Evolutionary conservation across 2,797 vertebrate species (phyloP).

Genomic region (Lemur catta): DNA sequence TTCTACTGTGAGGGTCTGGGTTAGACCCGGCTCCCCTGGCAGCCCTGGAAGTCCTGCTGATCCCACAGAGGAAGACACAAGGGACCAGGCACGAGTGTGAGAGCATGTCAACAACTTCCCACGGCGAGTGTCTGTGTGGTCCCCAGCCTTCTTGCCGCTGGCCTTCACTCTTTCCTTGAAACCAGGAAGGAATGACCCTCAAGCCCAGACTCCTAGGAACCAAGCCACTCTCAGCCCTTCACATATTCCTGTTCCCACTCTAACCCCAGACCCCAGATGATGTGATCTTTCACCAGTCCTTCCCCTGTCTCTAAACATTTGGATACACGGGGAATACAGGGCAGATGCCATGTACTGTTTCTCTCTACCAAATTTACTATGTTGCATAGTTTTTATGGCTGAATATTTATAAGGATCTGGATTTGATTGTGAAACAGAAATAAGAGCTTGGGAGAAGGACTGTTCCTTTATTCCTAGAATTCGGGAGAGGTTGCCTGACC

Average conservation of each 20-base stretch:
- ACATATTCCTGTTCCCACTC: neutral
- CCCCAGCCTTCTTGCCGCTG: neutral
- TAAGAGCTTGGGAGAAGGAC: neutral
- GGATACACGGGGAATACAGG: neutral
- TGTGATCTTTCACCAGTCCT: neutral
- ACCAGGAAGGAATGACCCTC: neutral
- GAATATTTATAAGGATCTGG: neutral
- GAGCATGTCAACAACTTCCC: neutral
- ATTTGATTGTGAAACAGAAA: neutral
- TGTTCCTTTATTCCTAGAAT: neutral
- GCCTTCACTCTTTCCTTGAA: neutral
- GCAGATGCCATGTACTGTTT: neutral
- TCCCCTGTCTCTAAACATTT: neutral
- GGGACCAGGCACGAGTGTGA: neutral
- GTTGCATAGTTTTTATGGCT: neutral
- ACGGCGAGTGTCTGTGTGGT: neutral
- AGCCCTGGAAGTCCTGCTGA: neutral
- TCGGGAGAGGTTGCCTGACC: neutral
- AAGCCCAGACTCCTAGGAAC: neutral
- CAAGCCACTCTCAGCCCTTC: neutral
- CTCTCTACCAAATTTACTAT: neutral
- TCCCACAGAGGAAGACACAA: neutral
- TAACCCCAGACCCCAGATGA: neutral
- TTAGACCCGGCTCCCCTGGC: neutral
- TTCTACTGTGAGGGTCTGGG: neutral